Evolutionary conservation across 2,888 invertebrate species (phyloP).

Genomic region (Cephus pulcher): DNA sequence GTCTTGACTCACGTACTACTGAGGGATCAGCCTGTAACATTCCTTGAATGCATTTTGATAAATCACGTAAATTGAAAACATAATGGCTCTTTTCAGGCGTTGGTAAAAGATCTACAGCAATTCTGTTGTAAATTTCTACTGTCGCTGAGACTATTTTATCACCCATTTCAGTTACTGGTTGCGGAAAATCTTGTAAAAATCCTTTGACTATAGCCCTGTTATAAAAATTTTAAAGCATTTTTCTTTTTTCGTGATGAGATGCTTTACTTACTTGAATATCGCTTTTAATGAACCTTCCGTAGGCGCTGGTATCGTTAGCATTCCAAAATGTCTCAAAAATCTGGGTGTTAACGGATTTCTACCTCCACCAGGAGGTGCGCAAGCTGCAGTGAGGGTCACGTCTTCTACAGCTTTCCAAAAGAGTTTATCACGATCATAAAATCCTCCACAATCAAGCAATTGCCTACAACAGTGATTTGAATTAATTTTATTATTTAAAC

Average conservation of each 20-base stretch:
- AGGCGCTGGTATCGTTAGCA: conserved; percentile 86
- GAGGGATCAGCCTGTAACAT: conserved; percentile 84
- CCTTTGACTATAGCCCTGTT: conserved; percentile 77
- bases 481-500: background rate
- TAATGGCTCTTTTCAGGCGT: conserved; percentile 95
- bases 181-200: conserved; percentile 82
- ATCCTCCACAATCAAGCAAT: conserved; percentile 80
- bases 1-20: conserved; percentile 75
- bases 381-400: conserved; percentile 84
- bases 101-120: conserved; percentile 84
- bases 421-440: conserved; percentile 89
- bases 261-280: conserved; percentile 73
- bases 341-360: conserved; percentile 86
- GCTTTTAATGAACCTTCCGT: conserved; percentile 80
- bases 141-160: conserved; percentile 85
- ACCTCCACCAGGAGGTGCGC: conserved; percentile 93
- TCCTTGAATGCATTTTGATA: conserved; percentile 93
- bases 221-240: conserved; percentile 1
- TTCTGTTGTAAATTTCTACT: conserved; percentile 84
- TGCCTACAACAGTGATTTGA: conserved; percentile 69
- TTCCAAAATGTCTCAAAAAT: conserved; percentile 89
- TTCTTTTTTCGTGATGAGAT: background rate
- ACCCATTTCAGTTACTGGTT: conserved; percentile 75
- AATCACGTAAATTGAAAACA: conserved; percentile 90
- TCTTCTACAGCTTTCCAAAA: conserved; percentile 91